Conservation (phyloP, 1,140 invertebrate species). For the Zaprionus tsacasi region DNA sequence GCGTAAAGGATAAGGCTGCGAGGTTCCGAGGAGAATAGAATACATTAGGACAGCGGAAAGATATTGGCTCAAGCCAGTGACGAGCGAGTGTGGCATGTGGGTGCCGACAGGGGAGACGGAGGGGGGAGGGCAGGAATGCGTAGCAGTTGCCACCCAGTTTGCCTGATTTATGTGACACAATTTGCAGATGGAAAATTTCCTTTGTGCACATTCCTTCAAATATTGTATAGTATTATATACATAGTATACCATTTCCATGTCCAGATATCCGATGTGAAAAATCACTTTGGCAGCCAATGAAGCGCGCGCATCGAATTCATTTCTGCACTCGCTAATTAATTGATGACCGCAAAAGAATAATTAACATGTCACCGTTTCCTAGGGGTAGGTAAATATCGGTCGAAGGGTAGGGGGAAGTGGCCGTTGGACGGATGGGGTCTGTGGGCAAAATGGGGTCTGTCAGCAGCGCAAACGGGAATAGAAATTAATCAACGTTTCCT, state of each 20-base stretch:
- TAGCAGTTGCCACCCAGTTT: slow-evolving; percentile 7
- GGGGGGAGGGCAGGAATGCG: neutral
- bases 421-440: neutral
- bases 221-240: neutral
- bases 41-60: slow-evolving; percentile 3
- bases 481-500: slow-evolving; percentile 63
- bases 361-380: slow-evolving; percentile 24
- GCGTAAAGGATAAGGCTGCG: slow-evolving; percentile 20
- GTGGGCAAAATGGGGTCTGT: too few species aligned
- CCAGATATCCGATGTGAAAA: slow-evolving; percentile 35
- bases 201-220: neutral
- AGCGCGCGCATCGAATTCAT: slow-evolving; percentile 44
- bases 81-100: neutral
- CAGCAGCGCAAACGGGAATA: slow-evolving; percentile 16
- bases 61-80: neutral
- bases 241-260: neutral
- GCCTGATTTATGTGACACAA: slow-evolving; percentile 35
- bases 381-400: neutral
- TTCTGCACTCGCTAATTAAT: slow-evolving; percentile 67
- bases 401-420: neutral
- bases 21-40: slow-evolving; percentile 2
- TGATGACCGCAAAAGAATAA: slow-evolving; percentile 48
- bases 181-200: slow-evolving; percentile 16
- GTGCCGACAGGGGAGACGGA: neutral
- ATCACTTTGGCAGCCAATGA: slow-evolving; percentile 57